Percentiles rank a stretch among this genome's conserved stretches.
Conservation (phyloP, 2,113 vertebrate species). For the Verasper variegatus region DNA sequence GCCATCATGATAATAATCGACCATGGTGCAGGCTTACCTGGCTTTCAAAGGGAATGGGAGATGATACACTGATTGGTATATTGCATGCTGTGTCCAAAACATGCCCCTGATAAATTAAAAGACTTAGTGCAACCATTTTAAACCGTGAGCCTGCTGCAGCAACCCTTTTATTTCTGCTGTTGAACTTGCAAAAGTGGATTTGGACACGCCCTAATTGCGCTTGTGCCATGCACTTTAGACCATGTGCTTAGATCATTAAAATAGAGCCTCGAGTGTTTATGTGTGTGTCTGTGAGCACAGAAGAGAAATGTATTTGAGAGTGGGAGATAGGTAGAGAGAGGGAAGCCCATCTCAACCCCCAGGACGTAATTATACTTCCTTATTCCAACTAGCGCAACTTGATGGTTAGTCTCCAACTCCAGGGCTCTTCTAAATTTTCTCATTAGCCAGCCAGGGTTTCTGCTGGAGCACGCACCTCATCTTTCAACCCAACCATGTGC, state of each 20-base stretch:
- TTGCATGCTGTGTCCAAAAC: neutral
- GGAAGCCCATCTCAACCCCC: constrained; percentile 40
- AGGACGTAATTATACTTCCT: constrained; percentile 62
- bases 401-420: constrained; percentile 39
- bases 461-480: constrained; percentile 33
- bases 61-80: neutral
- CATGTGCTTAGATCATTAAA: neutral
- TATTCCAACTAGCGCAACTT: constrained; percentile 36
- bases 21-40: neutral
- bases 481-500: neutral
- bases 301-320: neutral
- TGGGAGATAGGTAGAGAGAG: constrained; percentile 19
- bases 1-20: too few relatives aligned
- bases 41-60: neutral
- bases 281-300: constrained; percentile 12
- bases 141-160: neutral
- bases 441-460: constrained; percentile 57
- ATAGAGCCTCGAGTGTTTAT: neutral
- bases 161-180: neutral
- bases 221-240: neutral
- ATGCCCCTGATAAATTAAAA: neutral
- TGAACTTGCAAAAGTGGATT: neutral
- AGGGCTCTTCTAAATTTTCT: constrained; percentile 61
- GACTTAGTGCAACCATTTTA: neutral
- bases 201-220: neutral